phyloP scores from a whole-genome alignment of 2,113 vertebrate genomes.

The Vulpes lagopus region DNA sequence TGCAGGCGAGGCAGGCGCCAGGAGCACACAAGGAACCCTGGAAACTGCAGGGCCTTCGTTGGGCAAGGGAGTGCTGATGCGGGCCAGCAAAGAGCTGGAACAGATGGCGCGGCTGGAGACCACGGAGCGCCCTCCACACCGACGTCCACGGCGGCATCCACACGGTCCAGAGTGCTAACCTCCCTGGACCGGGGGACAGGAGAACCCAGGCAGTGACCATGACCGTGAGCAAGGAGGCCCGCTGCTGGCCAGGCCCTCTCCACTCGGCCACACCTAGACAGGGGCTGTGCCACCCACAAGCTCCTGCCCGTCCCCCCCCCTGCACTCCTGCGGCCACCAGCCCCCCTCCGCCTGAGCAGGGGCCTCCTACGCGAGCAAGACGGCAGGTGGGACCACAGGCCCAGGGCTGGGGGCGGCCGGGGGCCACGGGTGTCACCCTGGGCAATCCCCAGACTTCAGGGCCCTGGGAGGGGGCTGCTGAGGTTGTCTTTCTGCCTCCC shows the following conservation, averaged over 20 bases:
- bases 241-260: not conserved
- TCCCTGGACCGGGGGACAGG: not conserved
- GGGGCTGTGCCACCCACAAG: too few species aligned
- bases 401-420: accelerated
- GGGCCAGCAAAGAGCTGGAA: not conserved
- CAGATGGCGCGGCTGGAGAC: not conserved
- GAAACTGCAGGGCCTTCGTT: not conserved
- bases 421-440: too few species aligned
- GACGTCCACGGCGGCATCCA: not conserved
- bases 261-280: too few species aligned
- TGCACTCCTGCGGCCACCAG: too few species aligned
- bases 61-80: not conserved
- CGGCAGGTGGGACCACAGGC: accelerated
- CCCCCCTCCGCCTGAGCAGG: too few species aligned
- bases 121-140: too few species aligned
- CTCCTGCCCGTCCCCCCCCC: too few species aligned
- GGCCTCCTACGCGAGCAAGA: accelerated
- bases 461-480: accelerated
- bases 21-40: not conserved
- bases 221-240: not conserved
- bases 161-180: not conserved
- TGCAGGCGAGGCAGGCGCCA: accelerated
- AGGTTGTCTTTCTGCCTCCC: too few species aligned
- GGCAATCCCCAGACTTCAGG: not conserved
- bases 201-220: not conserved